Evolutionary conservation across 2,888 invertebrate genomes (phyloP).

Genomic region (Melieria omissa): DNA sequence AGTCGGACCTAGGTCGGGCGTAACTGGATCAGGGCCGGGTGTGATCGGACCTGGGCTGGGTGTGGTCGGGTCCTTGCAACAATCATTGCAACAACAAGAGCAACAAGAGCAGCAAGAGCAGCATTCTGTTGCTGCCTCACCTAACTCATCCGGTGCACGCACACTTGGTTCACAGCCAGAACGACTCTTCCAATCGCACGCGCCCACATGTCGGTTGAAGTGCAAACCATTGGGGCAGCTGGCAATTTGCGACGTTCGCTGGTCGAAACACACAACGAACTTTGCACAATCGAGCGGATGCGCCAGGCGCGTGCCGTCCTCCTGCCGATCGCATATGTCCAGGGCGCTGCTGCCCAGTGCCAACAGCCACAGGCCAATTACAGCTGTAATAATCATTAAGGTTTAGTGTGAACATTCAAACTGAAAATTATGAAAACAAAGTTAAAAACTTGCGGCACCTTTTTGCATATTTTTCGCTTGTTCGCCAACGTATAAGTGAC

Average conservation of each 20-base stretch:
- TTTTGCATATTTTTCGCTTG: too few species aligned
- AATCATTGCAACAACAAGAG: background rate
- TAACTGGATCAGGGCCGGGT: too few species aligned
- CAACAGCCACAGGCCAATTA: too few species aligned
- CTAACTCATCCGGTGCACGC: background rate
- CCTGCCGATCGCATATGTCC: slow-evolving; percentile 45
- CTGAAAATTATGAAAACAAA: too few species aligned
- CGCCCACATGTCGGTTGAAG: slow-evolving; percentile 36
- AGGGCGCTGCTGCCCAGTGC: too few species aligned
- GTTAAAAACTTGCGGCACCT: too few species aligned
- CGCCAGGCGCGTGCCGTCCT: slow-evolving; percentile 50
- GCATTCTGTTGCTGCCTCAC: background rate
- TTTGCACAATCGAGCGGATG: slow-evolving; percentile 51
- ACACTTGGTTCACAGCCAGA: slow-evolving; percentile 31
- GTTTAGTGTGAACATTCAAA: too few species aligned
- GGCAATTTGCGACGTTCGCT: slow-evolving; percentile 37
- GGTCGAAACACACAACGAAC: slow-evolving; percentile 50
- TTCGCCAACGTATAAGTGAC: too few species aligned
- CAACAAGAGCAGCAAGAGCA: slow-evolving; percentile 15
- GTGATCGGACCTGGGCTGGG: too few species aligned
- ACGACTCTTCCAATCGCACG: slow-evolving; percentile 36
- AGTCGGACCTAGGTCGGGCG: too few species aligned
- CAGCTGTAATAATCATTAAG: too few species aligned
- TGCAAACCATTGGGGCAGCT: slow-evolving; percentile 41
- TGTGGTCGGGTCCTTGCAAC: background rate